Base-by-base conservation (phyloP, 2,888 invertebrate genomes). In the Eristalinus aeneus region DNA sequence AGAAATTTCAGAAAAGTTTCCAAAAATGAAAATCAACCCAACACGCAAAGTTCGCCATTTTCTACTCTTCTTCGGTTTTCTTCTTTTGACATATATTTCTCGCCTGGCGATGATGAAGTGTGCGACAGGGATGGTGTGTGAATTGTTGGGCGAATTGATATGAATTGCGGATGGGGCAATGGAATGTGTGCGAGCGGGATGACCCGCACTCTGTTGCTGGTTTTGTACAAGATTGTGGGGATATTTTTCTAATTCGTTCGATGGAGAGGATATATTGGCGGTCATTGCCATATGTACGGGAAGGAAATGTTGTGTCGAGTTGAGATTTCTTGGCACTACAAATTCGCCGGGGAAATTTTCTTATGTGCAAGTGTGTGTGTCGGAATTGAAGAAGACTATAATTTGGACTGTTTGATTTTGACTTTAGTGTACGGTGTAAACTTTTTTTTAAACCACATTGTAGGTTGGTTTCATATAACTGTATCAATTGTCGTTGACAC, bases 41-140 rank as follows among this genome's bases (percentile, higher is more conserved):
- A 89, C 89, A 88, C 86, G 86, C 86, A 89, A 88, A 89, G 89
- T 89, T 89, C 90, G 90, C 90, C 90, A 90, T 90, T 89, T 90
- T 90, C 89, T 89, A 89, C 88, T 89, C 89, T 89, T 89, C 88
- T 87, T 76, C 83, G 85, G 88, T 85, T 89, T 88, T 88, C 87
- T 80, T 87, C 83, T 88, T 87, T 83, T 80, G 86, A 86, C 86
- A 86, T 86, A 86, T 86, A 86, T 86, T 86, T 82, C 74, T 86
- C 81, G 82, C 77, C 82, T 77, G 75, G 20, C 71, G 67, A 72
- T 63, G 86, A 65, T 77, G 68, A 74, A 34, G 65, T 86, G 81
- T 77, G 74, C 58, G 76, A 80, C n/a, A 76, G 85, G 72, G 80
- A 85, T 11, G 16, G 67, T 61, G 8, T 1, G 4, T 34, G 16